Conservation (phyloP, 2,113 vertebrate species). For the Zosterops japonicus region DNA sequence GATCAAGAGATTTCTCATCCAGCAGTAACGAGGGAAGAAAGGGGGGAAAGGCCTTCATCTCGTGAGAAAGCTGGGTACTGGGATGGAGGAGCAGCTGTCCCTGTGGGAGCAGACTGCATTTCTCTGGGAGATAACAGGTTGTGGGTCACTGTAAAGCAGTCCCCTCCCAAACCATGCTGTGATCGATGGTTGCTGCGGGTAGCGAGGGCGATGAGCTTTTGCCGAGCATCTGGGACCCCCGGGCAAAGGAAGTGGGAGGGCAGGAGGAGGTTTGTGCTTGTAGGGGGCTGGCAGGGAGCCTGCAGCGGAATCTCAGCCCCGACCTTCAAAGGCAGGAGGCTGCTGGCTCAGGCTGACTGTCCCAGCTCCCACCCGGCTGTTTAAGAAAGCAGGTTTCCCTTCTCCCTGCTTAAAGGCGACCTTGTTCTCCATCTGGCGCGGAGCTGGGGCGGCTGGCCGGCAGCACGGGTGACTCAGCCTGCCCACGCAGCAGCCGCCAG, state of each 20-base stretch:
- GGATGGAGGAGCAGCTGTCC: not conserved
- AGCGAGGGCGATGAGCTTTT: accelerated
- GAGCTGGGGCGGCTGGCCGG: not conserved
- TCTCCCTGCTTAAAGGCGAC: not conserved
- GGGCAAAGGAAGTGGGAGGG: not conserved
- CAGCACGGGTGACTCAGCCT: conserved; percentile 27
- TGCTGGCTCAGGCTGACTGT: not conserved
- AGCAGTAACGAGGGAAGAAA: not conserved
- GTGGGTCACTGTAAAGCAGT: not conserved
- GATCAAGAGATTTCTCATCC: not conserved
- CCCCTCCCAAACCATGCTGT: not conserved
- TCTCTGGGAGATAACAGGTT: not conserved
- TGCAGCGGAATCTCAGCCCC: not conserved
- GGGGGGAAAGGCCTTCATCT: not conserved
- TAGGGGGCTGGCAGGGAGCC: not conserved
- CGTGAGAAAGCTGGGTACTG: not conserved
- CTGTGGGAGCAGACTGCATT: accelerated
- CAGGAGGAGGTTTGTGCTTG: not conserved
- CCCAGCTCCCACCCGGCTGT: not conserved
- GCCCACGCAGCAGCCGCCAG: not conserved
- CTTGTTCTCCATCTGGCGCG: not conserved
- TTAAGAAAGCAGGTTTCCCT: conserved; percentile 20
- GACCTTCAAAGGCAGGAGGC: not conserved
- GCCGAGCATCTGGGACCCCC: not conserved
- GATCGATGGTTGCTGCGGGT: accelerated